Evolutionary conservation across 2,888 invertebrate species (phyloP).

Genomic region (Trachelus troglodyta): DNA sequence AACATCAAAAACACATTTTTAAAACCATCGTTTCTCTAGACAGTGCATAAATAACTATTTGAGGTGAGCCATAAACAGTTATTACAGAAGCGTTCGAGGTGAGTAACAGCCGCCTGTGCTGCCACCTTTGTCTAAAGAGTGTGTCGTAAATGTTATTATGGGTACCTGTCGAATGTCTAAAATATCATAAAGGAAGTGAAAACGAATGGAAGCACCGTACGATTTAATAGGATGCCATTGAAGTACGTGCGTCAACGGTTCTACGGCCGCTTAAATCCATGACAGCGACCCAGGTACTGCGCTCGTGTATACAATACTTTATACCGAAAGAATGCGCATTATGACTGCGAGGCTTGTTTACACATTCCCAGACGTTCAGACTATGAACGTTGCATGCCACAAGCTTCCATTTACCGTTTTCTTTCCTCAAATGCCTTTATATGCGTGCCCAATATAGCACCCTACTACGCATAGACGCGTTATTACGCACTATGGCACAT

Average conservation of each 20-base stretch:
- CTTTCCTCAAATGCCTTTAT: background rate
- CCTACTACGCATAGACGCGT: background rate
- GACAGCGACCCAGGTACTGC: conserved; percentile 14
- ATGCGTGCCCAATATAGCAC: background rate
- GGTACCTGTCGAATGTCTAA: background rate
- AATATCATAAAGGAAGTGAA: background rate
- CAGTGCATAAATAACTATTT: background rate
- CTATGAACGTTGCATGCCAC: background rate
- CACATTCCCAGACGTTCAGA: background rate
- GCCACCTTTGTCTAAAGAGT: background rate
- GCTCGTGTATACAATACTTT: conserved; percentile 37
- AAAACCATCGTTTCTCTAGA: background rate
- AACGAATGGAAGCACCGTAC: background rate
- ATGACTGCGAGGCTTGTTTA: background rate
- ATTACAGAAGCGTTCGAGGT: background rate
- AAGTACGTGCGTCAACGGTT: conserved; percentile 35
- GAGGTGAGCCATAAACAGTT: background rate
- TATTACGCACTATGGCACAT: background rate
- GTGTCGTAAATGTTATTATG: background rate
- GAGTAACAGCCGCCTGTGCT: background rate
- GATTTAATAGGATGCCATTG: background rate
- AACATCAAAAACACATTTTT: background rate
- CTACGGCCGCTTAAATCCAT: conserved; percentile 32
- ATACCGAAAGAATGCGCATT: background rate
- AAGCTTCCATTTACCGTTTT: background rate